Evolutionary conservation across 2,113 vertebrate genomes (phyloP), one percentile per base, ranked within the genome.

Genomic region (Cyprinodon brontotheroides): DNA sequence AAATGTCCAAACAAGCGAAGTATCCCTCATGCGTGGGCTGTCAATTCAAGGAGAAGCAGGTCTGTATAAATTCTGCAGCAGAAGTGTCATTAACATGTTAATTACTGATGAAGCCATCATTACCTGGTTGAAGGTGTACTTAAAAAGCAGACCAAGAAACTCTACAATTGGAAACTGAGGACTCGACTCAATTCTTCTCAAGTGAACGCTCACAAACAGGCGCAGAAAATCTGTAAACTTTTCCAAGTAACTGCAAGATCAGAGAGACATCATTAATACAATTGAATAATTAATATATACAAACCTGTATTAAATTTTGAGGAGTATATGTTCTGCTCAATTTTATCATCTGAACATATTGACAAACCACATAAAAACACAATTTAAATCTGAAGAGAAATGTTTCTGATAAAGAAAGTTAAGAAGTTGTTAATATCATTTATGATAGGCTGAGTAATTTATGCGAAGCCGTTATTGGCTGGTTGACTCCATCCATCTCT

Each of bases 121-220:
- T 96, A 99, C 98, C 97, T 99, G 98, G 92, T 99, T 97, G 88
- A 99, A 99, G 3, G 98, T 99, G 87, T 98, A 99, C 84, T 99
- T 99, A 93, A 99, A 99, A 82, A 99, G 88, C 77, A 99, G 94
- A 1, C 94, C 94, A 89, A 99, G 92, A 91, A 99, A 99, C 82
- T 99, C 97, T 71, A 99, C 97, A 64, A 99, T 96, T 0, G 98
- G 98, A 87, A 99, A 99, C 89, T 97, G 97, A 78, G 96, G 95
- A 81, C 97, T 99, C 77, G 97, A 98, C 65, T 99, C 98, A 0
- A 99, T 99, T 83, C 98, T 94, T 77, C 98, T 93, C 64, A 99
- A 91, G 86, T 99, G 98, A 85, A 99, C 96, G 0, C 96, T 98
- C 86, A 99, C 98, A 85, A 99, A 99, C 83, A 99, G 97, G 40